A percentile compares a stretch with the other conserved stretches of the same genome.
phyloP scores from a whole-genome alignment of 2,888 invertebrate genomes.

The Allolobophora icterica region DNA sequence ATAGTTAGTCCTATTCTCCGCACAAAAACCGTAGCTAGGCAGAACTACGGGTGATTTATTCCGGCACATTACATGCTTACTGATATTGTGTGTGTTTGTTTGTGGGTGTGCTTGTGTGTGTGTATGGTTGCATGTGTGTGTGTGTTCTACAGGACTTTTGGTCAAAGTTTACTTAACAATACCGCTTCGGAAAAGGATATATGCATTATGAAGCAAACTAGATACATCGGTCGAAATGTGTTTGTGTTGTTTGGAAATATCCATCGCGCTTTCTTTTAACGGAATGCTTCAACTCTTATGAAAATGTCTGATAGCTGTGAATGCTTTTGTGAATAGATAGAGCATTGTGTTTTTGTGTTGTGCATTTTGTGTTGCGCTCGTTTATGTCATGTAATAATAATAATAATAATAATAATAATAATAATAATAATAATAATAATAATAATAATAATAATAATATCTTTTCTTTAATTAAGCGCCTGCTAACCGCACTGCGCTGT shows the following conservation, averaged over 20 bases:
- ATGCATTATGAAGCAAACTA: background rate
- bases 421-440: no score
- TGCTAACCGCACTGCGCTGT: no score
- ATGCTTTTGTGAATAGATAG: background rate
- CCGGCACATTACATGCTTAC: background rate
- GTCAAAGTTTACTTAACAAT: background rate
- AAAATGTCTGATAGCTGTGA: background rate
- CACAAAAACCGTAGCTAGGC: background rate
- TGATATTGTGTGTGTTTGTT: no score
- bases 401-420: no score
- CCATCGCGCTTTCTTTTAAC: background rate
- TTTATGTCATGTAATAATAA: no score
- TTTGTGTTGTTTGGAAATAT: background rate
- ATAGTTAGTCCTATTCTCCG: background rate
- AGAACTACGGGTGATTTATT: background rate
- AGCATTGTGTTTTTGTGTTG: background rate
- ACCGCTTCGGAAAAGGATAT: background rate
- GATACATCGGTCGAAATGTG: background rate
- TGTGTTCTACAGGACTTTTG: background rate
- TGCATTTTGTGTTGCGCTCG: no score
- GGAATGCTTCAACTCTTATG: background rate
- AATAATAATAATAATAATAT: no score
- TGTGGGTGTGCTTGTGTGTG: no score
- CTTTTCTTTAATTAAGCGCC: no score
- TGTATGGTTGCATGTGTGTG: background rate